These are phyloP conservation scores for Zeugodacus cucurbitae DNA, from an alignment of 1,140 invertebrate species.

Conservation along the genomic window DNA sequence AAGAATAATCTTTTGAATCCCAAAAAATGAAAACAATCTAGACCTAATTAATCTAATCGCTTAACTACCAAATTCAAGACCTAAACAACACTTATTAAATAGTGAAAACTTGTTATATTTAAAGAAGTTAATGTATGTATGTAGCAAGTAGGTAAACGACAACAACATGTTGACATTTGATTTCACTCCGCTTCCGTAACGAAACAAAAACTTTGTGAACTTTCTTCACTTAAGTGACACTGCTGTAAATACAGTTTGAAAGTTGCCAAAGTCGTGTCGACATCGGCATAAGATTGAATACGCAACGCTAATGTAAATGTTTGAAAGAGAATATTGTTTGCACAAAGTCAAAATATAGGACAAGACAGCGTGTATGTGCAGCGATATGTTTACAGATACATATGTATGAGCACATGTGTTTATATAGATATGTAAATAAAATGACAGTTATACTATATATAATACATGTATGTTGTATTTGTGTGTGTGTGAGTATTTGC, in stretches of 20 bases:
- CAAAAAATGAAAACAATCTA: too few relatives aligned
- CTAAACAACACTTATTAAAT: too few relatives aligned
- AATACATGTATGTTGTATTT: too few relatives aligned
- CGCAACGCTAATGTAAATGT: not conserved
- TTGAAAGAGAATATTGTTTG: not conserved
- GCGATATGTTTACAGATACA: not conserved
- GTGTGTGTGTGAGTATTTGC: not conserved
- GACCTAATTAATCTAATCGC: too few relatives aligned
- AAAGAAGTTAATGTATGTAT: not conserved
- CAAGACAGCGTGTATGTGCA: not conserved
- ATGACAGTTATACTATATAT: too few relatives aligned
- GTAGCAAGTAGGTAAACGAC: not conserved
- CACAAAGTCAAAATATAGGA: not conserved
- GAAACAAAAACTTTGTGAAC: not conserved
- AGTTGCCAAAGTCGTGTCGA: not conserved
- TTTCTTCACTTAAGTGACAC: not conserved
- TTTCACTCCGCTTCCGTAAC: not conserved
- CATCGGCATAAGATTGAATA: not conserved
- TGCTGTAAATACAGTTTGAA: not conserved
- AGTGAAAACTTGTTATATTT: too few relatives aligned
- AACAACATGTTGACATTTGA: not conserved
- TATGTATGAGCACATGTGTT: too few relatives aligned
- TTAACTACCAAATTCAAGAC: too few relatives aligned
- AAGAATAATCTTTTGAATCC: too few relatives aligned
- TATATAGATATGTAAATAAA: not conserved